phyloP scores from a whole-genome alignment of 2,888 invertebrate genomes.

The Eilema sororculum region DNA sequence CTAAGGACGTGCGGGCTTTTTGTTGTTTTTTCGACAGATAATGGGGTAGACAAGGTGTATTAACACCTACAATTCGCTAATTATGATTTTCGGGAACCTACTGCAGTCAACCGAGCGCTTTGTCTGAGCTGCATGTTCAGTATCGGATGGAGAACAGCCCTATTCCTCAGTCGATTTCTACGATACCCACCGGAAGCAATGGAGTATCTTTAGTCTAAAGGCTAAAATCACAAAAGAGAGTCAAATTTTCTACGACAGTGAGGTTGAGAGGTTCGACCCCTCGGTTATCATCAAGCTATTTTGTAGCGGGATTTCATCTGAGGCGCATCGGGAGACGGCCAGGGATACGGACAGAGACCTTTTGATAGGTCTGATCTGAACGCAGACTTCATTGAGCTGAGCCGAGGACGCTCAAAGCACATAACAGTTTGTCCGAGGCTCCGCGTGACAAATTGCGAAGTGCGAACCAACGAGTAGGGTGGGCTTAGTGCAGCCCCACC shows the following conservation, averaged over 20 bases:
- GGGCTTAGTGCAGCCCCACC: constrained; percentile 19
- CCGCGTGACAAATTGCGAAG: background rate
- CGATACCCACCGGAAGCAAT: too few relatives aligned
- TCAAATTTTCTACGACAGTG: constrained; percentile 22
- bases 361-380: background rate
- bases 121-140: too few relatives aligned
- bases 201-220: too few relatives aligned
- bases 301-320: constrained; percentile 1
- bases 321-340: constrained; percentile 10
- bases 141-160: too few relatives aligned
- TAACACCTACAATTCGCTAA: too few relatives aligned
- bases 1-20: too few relatives aligned
- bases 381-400: constrained; percentile 3
- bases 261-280: constrained; percentile 8
- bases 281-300: constrained; percentile 2
- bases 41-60: too few relatives aligned
- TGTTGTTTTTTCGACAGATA: too few relatives aligned
- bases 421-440: background rate
- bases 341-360: background rate
- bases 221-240: constrained; percentile 11
- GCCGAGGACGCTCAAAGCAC: background rate
- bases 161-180: too few relatives aligned
- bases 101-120: too few relatives aligned
- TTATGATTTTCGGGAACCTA: too few relatives aligned
- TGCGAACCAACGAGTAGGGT: constrained; percentile 12